Evolutionary conservation across 2,797 vertebrate genomes (phyloP).

Genomic region (Sarcophilus harrisii): DNA sequence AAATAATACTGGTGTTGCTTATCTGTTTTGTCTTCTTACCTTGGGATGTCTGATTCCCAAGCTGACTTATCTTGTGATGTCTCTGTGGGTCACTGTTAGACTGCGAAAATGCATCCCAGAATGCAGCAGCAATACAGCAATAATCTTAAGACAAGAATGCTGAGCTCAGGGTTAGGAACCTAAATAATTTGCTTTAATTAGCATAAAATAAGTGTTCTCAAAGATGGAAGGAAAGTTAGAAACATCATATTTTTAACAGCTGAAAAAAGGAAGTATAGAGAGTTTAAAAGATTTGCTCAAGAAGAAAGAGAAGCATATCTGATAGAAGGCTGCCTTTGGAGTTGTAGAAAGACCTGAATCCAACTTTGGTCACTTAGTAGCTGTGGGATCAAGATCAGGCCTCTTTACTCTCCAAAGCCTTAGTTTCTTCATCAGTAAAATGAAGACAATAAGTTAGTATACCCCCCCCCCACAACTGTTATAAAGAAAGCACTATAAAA

Average conservation of each 20-base stretch:
- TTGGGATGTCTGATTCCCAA: background rate
- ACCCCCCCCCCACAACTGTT: background rate
- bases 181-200: background rate
- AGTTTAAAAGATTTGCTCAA: background rate
- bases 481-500: background rate
- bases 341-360: background rate
- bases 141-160: background rate
- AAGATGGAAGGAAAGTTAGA: background rate
- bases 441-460: background rate
- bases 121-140: background rate
- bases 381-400: conserved; percentile 15
- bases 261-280: background rate
- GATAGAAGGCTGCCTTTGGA: background rate
- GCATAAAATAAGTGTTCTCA: background rate
- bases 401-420: conserved; percentile 14
- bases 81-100: background rate
- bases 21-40: background rate
- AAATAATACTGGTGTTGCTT: background rate
- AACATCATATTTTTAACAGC: background rate
- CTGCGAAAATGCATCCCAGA: background rate
- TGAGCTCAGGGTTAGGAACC: background rate
- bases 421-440: background rate
- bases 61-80: background rate
- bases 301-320: background rate
- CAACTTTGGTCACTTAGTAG: conserved; percentile 5